Percentiles rank a stretch among this genome's conserved stretches.
These are phyloP conservation scores for Sebastes trivittatus DNA, from an alignment of 2,797 vertebrate species.

Conservation along the genomic window DNA sequence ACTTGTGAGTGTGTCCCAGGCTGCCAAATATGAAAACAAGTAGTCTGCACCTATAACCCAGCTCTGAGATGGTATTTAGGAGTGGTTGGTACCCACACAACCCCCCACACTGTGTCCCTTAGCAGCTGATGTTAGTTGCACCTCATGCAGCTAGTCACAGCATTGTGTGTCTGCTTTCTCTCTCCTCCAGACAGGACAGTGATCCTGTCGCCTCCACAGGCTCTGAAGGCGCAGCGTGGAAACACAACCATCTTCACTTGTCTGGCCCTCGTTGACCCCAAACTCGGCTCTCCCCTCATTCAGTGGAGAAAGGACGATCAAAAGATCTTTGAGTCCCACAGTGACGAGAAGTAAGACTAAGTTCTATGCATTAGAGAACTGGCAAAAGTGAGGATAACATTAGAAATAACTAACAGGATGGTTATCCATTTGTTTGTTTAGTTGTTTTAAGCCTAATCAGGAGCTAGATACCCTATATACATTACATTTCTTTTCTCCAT, in stretches of 20 bases:
- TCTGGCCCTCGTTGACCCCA: slow-evolving; percentile 79
- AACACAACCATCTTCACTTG: slow-evolving; percentile 84
- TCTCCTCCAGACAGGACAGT: slow-evolving; percentile 84
- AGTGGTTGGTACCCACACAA: slow-evolving; percentile 54
- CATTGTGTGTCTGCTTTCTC: slow-evolving; percentile 3
- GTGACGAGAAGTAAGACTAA: slow-evolving; percentile 85
- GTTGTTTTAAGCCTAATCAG: background rate
- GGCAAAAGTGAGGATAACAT: background rate
- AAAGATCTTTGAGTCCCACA: slow-evolving; percentile 79
- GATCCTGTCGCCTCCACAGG: slow-evolving; percentile 81
- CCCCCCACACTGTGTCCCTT: background rate
- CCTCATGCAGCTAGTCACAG: slow-evolving; percentile 6
- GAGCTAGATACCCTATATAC: background rate
- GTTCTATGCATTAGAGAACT: background rate
- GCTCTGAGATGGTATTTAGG: background rate
- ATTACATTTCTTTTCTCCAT: background rate
- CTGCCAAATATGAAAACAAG: background rate
- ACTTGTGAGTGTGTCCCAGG: background rate
- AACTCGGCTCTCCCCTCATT: slow-evolving; percentile 71
- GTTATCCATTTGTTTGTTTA: background rate
- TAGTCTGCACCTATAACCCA: background rate
- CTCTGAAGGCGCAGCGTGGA: slow-evolving; percentile 81
- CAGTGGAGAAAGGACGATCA: slow-evolving; percentile 83
- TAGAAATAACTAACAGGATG: background rate
- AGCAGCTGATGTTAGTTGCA: slow-evolving; percentile 16